Evolutionary conservation across 2,888 invertebrate species (phyloP).

Genomic region (Cataglyphis cursor): DNA sequence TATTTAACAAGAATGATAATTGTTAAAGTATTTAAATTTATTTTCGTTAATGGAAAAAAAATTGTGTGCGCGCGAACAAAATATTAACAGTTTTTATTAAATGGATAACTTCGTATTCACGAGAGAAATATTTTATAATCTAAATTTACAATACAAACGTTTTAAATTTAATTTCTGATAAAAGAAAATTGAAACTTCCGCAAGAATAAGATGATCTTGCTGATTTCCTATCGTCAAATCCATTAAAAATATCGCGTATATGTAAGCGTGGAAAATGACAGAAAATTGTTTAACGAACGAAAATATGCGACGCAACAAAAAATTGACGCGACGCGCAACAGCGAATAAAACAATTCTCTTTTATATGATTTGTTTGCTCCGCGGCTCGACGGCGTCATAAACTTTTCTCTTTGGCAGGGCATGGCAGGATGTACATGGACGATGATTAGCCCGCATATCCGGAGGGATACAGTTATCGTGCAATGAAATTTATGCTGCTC

Average conservation of each 20-base stretch:
- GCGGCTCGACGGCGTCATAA: conserved; percentile 19
- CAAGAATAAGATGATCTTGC: background rate
- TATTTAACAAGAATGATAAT: background rate
- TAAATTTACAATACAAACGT: background rate
- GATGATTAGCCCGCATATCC: conserved; percentile 35
- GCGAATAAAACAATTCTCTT: conserved; percentile 37
- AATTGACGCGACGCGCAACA: background rate
- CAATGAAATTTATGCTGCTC: conserved; percentile 48
- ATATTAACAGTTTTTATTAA: background rate
- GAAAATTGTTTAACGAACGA: conserved; percentile 5
- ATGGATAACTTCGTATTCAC: background rate
- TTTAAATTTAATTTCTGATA: background rate
- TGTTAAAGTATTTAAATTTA: background rate
- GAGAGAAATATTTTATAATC: background rate
- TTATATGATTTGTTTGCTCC: conserved; percentile 26
- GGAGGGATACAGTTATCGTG: conserved; percentile 45
- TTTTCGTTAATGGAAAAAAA: background rate
- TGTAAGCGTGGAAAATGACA: conserved; percentile 12
- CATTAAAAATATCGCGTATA: background rate
- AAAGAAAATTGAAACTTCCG: background rate
- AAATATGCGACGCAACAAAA: conserved; percentile 25
- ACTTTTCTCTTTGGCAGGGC: conserved; percentile 40
- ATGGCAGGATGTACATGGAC: conserved; percentile 15
- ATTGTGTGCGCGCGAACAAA: background rate
- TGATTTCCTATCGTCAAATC: background rate